Conservation (phyloP, 2,113 vertebrate genomes). For the Pithys albifrons region DNA sequence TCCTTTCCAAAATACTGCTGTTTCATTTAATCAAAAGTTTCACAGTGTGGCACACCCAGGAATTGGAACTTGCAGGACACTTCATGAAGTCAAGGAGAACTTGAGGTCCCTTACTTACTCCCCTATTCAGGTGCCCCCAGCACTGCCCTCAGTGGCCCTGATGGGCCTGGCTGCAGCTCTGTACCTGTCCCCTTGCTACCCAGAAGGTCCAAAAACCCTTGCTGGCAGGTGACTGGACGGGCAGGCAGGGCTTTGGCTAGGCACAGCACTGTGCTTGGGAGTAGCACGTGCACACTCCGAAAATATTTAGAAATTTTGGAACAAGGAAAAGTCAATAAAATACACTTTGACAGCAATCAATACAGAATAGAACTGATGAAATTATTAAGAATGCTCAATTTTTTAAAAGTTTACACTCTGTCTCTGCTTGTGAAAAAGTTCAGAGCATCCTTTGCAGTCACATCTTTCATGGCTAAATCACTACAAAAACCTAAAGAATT, state of each 20-base stretch:
- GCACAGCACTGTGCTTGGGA: neutral
- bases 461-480: neutral
- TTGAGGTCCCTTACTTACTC: neutral
- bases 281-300: fast-evolving
- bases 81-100: neutral
- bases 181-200: neutral
- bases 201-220: neutral
- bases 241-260: neutral
- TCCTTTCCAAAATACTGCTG: neutral
- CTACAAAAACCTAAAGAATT: neutral
- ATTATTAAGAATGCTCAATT: neutral
- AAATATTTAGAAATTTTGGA: neutral
- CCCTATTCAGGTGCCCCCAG: no score
- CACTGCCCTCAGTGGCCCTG: no score
- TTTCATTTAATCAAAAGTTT: neutral
- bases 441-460: neutral
- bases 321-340: neutral
- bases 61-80: neutral
- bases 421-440: neutral
- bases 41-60: neutral
- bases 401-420: neutral
- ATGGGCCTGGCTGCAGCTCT: neutral
- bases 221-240: neutral
- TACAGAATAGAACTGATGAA: neutral
- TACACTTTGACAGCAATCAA: neutral